These are phyloP conservation scores for Andrena dorsata DNA, from an alignment of 2,888 invertebrate genomes.

Conservation along the genomic window DNA sequence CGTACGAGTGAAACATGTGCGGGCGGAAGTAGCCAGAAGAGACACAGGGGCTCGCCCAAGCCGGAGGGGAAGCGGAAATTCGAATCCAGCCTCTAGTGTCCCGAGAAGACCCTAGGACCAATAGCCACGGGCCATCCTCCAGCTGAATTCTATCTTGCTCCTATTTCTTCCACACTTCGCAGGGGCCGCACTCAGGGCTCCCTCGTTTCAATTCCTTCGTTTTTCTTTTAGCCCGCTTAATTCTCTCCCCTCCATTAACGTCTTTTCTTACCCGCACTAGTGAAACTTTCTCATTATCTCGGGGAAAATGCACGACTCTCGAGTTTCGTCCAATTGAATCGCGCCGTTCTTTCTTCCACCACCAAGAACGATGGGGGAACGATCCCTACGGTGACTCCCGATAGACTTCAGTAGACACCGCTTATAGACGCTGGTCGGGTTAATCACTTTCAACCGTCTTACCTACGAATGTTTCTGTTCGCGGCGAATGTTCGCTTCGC, in stretches of 20 bases:
- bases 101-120: slow-evolving; percentile 59
- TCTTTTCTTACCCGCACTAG: slow-evolving; percentile 57
- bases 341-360: neutral
- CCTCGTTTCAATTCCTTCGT: neutral
- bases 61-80: slow-evolving; percentile 64
- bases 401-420: slow-evolving; percentile 5
- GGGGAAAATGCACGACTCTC: slow-evolving; percentile 60
- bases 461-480: neutral
- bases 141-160: slow-evolving; percentile 58
- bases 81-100: slow-evolving; percentile 57
- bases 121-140: slow-evolving; percentile 58
- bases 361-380: slow-evolving; percentile 3
- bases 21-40: slow-evolving; percentile 37
- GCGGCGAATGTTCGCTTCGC: no score
- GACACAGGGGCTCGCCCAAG: slow-evolving; percentile 58
- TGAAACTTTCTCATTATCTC: slow-evolving; percentile 73
- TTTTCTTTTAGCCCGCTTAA: slow-evolving; percentile 28
- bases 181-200: neutral
- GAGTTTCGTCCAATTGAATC: slow-evolving; percentile 55
- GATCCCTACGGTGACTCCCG: neutral
- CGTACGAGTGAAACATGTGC: neutral
- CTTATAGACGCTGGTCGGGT: neutral
- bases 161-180: slow-evolving; percentile 30
- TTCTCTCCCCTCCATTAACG: slow-evolving; percentile 64
- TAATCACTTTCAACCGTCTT: neutral